Percentiles rank a stretch among this genome's conserved stretches.
phyloP scores from a whole-genome alignment of 2,888 invertebrate genomes.

The Neoascia interrupta region DNA sequence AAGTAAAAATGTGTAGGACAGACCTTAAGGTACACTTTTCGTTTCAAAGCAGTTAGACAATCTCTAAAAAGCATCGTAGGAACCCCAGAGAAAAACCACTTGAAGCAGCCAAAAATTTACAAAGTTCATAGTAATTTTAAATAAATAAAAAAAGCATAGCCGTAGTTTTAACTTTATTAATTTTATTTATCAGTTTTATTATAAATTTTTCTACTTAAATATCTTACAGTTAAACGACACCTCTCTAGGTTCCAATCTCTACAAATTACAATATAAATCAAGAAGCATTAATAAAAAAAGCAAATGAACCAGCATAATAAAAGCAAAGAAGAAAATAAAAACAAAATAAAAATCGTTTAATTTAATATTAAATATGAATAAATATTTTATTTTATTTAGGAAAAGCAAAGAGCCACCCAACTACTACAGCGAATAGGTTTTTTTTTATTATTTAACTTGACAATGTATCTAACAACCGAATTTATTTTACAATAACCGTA shows the following conservation, averaged over 20 bases:
- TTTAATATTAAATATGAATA: background rate
- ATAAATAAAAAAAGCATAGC: conserved; percentile 43
- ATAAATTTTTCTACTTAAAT: conserved; percentile 1
- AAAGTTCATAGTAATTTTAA: conserved; percentile 21
- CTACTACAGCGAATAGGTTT: conserved; percentile 15
- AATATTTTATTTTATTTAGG: background rate
- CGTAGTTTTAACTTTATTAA: conserved; percentile 5
- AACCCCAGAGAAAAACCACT: too few species aligned
- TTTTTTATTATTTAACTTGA: background rate
- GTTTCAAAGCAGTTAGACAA: too few species aligned
- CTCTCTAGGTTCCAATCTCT: conserved; percentile 6
- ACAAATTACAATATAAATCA: conserved; percentile 12
- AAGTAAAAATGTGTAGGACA: too few species aligned
- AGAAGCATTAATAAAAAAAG: conserved; percentile 28
- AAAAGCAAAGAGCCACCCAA: conserved; percentile 24
- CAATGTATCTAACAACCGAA: conserved; percentile 42
- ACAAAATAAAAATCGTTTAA: background rate
- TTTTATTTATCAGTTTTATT: conserved; percentile 35
- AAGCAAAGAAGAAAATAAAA: conserved; percentile 36
- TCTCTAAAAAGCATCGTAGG: too few species aligned
- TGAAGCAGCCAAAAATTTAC: too few species aligned
- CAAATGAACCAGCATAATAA: conserved; percentile 40
- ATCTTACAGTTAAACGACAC: conserved; percentile 31
- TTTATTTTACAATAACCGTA: conserved; percentile 74
- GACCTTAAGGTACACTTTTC: too few species aligned